Evolutionary conservation across 1,140 invertebrate species (phyloP), one percentile per base, ranked within the genome.

Genomic region (Dendroctonus valens): DNA sequence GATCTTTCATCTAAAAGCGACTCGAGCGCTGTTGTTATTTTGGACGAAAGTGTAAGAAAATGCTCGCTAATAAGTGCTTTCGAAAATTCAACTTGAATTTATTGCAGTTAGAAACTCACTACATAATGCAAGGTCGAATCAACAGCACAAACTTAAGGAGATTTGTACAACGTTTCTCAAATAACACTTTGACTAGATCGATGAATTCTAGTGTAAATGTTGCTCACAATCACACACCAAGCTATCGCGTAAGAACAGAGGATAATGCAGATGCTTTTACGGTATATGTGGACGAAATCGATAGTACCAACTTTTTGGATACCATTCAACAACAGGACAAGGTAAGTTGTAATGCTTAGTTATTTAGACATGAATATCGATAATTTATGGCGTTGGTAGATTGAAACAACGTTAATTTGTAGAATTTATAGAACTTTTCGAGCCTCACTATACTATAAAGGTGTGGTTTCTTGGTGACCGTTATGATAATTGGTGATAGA

Each of bases 21-120:
- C 72, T 86, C 85, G 76, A 89, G 89, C 52, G 83, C 85, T 46
- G 85, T 85, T 54, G 81, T 91, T 37, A 90, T 92, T 70, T 76
- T 92, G 59, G 87, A 92, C 79, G 83, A 85, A 74, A 81, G 84
- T 79, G 90, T 91, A 81, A 26, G 26, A 26, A 26, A 26, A 26
- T 26, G 3, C 3, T 26, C 26, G 1, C 26, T 26, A 26, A 26
- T 26, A 26, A 26, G 26, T 26, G 26, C 26, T 26, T 26, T 3
- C 3, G 26, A 26, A 26, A 26, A 26, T 26, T 1, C 26, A 26
- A 26, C 26, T 26, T 26, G 26, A 26, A 26, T 26, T 26, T 2
- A 26, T 84, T 85, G 58, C 69, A 90, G 87, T 81, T 84, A 73
- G 89, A 90, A 76, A 85, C 80, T 69, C 87, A 90, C 69, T 87